A percentile compares a stretch with the other conserved stretches of the same genome.
These are phyloP conservation scores for Antennarius striatus DNA, from an alignment of 2,113 vertebrate species.

Conservation along the genomic window DNA sequence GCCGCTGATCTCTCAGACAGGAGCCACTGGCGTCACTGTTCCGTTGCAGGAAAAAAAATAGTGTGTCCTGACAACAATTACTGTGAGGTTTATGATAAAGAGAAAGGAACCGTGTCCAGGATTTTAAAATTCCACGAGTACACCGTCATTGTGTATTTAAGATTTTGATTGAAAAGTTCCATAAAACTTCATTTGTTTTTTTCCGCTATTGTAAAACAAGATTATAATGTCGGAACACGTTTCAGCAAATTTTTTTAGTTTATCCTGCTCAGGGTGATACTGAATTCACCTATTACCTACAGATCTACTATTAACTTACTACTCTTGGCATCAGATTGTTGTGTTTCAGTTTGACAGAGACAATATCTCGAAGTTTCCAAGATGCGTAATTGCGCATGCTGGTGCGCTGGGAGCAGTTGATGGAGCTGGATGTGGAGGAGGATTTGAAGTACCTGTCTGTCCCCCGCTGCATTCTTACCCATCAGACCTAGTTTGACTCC, in stretches of 20 bases:
- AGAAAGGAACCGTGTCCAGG: not conserved
- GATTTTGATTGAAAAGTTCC: too few relatives aligned
- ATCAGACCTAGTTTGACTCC: not conserved
- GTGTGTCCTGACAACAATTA: not conserved
- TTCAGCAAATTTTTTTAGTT: too few relatives aligned
- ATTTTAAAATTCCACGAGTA: not conserved
- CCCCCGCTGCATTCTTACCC: not conserved
- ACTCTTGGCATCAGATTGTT: not conserved
- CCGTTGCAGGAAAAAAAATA: not conserved
- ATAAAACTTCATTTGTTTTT: too few relatives aligned
- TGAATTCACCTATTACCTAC: too few relatives aligned
- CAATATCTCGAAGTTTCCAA: slow-evolving; percentile 13
- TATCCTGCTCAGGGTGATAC: too few relatives aligned
- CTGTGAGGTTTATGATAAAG: not conserved
- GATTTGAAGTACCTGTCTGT: slow-evolving; percentile 30
- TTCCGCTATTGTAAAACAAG: too few relatives aligned
- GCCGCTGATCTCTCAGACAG: slow-evolving; percentile 17
- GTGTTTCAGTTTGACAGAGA: too few relatives aligned
- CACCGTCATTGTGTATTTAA: too few relatives aligned
- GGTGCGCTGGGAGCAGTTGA: slow-evolving; percentile 23
- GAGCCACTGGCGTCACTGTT: slow-evolving; percentile 48
- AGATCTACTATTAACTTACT: too few relatives aligned
- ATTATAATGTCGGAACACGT: too few relatives aligned
- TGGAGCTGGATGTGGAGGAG: slow-evolving; percentile 8
- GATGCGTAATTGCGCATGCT: slow-evolving; percentile 8